Evolutionary conservation across 2,888 invertebrate species (phyloP).

Genomic region (Minunthozetes semirufus): DNA sequence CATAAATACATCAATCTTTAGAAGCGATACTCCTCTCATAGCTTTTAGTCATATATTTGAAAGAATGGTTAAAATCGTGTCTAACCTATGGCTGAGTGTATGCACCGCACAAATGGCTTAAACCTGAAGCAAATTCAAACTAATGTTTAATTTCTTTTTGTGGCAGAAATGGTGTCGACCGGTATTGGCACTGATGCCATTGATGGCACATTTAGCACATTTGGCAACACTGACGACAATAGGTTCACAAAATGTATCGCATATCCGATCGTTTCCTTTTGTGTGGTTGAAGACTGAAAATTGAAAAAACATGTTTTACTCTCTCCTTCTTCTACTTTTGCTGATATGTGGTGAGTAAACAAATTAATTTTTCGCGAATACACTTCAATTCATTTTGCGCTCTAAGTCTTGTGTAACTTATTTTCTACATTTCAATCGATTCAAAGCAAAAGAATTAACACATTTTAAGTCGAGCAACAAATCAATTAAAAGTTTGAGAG

Average conservation of each 20-base stretch:
- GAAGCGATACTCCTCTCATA: background rate
- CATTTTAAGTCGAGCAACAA: too few relatives aligned
- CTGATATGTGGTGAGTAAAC: conserved; percentile 24
- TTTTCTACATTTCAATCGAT: too few relatives aligned
- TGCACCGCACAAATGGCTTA: too few relatives aligned
- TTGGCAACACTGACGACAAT: background rate
- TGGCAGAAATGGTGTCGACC: background rate
- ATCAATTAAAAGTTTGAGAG: too few relatives aligned
- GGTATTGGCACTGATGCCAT: too few relatives aligned
- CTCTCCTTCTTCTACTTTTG: background rate
- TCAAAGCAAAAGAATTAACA: too few relatives aligned
- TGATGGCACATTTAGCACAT: too few relatives aligned
- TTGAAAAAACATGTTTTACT: conserved; percentile 29
- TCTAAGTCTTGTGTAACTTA: too few relatives aligned
- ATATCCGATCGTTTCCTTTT: conserved; percentile 5
- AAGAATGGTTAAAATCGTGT: background rate
- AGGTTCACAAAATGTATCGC: background rate
- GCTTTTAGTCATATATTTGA: background rate
- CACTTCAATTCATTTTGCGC: background rate
- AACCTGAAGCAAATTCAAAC: too few relatives aligned
- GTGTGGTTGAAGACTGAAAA: conserved; percentile 4
- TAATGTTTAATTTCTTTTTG: background rate
- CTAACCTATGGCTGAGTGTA: background rate
- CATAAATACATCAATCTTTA: conserved; percentile 23
- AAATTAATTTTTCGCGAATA: conserved; percentile 3